phyloP scores from a whole-genome alignment of 2,888 invertebrate genomes.

The Ichneumoninae sp. region DNA sequence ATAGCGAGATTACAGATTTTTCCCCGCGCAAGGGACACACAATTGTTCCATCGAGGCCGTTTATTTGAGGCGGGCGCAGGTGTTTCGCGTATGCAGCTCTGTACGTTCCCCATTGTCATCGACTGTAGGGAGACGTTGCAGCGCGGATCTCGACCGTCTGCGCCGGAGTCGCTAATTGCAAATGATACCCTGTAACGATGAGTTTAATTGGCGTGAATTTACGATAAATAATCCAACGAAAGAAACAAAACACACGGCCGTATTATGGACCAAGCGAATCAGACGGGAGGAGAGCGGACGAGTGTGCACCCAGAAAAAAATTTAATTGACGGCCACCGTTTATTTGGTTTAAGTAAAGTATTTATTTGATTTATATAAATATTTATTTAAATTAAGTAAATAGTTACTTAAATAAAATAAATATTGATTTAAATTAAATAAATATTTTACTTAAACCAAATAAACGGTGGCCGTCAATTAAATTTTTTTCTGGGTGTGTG shows the following conservation, averaged over 20 bases:
- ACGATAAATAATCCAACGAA: neutral
- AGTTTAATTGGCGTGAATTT: slow-evolving; percentile 44
- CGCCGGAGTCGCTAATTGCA: neutral
- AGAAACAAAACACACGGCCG: neutral
- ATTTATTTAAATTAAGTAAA: too few relatives aligned
- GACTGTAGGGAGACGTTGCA: neutral
- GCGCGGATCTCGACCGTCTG: neutral
- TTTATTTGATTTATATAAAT: too few relatives aligned
- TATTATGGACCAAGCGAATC: neutral
- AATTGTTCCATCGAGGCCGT: neutral
- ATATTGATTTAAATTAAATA: too few relatives aligned
- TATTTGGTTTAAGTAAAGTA: too few relatives aligned
- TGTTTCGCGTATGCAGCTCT: neutral
- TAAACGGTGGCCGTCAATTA: too few relatives aligned
- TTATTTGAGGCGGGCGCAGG: neutral
- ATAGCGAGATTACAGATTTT: neutral
- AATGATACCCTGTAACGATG: slow-evolving; percentile 28
- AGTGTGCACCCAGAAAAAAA: too few relatives aligned
- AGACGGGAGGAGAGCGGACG: neutral
- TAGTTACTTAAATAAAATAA: too few relatives aligned
- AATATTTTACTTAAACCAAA: too few relatives aligned
- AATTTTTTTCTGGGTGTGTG: neutral
- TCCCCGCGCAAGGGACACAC: neutral
- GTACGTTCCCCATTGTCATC: slow-evolving; percentile 7
- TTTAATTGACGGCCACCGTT: too few relatives aligned